Base-by-base conservation (phyloP, 2,888 invertebrate species). In the Agriopis leucophaearia region DNA sequence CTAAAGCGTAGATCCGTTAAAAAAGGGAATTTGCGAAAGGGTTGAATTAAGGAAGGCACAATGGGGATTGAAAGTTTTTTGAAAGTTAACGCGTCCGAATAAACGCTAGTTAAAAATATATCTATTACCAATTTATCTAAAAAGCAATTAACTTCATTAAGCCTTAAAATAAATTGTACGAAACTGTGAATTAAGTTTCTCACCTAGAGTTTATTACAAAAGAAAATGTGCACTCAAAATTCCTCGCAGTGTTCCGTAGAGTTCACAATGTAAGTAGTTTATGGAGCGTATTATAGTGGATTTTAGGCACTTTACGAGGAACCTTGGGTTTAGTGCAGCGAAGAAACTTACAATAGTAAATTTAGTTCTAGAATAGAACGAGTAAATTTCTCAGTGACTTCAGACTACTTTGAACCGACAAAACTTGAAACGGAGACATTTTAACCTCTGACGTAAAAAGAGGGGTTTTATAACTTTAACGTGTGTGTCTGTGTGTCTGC, bases 201-300 rank as follows among this genome's bases (percentile, higher is more conserved):
- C 45, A 45, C 56, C 10, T 15, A 48, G 64, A 62, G 61, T 69
- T 69, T 64, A 71, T 71, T 69, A 69, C 54, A 61, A 66, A 62
- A 66, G 61, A 62, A 70, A 70, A 60, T 65, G 60, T 56, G 70
- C 70, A 57, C 62, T 74, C 59, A 64, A 72, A 69, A 71, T 72
- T 66, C 72, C 56, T 62, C 35, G 40, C 63, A 45, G 55, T 50
- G 42, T 48, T 61, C 61, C 64, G 54, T 12, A 64, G 59, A 64
- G 48, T 42, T 51, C 64, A 62, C 64, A 67, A 50, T 59, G 64
- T 67, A 62, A 13, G 38, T 66, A 61, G 27, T 63, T 64, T 57
- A 64, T 61, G 60, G 57, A 51, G 15, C 59, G 55, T 64, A 40
- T 60, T 51, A 56, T 64, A 67, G 55, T 61, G 44, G 44, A 13